Base-by-base conservation (phyloP, 2,113 vertebrate species). In the Sciurus niger region DNA sequence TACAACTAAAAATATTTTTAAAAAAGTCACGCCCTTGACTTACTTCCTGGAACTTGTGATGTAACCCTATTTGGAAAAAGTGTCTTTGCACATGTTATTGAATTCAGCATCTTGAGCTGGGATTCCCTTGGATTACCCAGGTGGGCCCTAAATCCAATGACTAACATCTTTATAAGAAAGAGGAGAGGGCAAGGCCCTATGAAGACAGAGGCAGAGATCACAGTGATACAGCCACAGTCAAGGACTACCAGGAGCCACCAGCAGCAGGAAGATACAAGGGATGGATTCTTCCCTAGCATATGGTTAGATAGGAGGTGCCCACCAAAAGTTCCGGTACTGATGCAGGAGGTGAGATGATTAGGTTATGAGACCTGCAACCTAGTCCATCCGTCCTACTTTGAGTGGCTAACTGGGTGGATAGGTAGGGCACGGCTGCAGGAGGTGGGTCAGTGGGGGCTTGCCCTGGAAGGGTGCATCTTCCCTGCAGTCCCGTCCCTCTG, bases 211-310 rank as follows among this genome's bases (percentile, higher is more conserved):
- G 76, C 53, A 13, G 76, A 30, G 68, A 28, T 0, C 4, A 1
- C 4, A 77, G n/a, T 2, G 30, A 10, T 3, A 20, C 2, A 34
- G 74, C 28, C 58, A 65, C 46, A 51, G 63, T 37, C 55, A 46
- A 79, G 46, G 76, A 78, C 22, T 30, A 9, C 24, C 5, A 65
- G 11, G 16, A 30, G 24, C 43, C 43, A 2, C 68, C 76, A 48
- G 79, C 67, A 51, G 68, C 82, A 7, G 58, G 30, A 40, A 67
- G 17, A 63, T 10, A 46, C 4, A 2, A 55, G 84, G 37, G 51
- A 3, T 0, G 8, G 65, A 24, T 14, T 48, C 60, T 82, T n/a
- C 13, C 1, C 18, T 3, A 0, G 58, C 18, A 34, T 0, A 11
- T 63, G 60, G 60, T 63, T 63, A 7, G 60, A 63, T 10, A 28